Base-by-base conservation (phyloP, 2,797 vertebrate species). In the Arctocebus calabarensis region DNA sequence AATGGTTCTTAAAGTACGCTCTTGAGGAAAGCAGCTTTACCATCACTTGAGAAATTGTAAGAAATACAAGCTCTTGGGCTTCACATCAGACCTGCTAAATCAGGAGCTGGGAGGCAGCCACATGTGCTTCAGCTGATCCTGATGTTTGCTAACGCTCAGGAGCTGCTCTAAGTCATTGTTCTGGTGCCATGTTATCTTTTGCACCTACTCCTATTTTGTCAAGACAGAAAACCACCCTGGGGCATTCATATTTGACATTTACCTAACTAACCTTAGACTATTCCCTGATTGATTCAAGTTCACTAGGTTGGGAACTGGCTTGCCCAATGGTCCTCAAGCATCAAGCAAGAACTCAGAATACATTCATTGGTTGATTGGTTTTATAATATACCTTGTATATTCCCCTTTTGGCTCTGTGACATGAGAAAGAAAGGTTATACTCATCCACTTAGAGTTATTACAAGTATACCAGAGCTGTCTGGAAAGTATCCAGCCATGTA, bases 401-500 rank as follows among this genome's bases (percentile, higher is more conserved):
- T 62, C 29, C 10, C 83, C n/a, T 13, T 77, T 70, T 27, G n/a
- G 37, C 45, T 94, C 11, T 57, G 40, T 95, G 45, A 87, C 9
- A 20, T 48, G 88, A 61, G 10, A 77, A 81, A 81, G 37, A 66
- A 89, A 86, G 20, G 37, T 82, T 87, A 57, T 61, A 34, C 4
- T 96, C 13, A 79, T 94, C 14, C 16, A 83, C 10, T 91, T 88
- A 96, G 74, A 71, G 19, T 83, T 74, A 29, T 22, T 79, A 71
- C 11, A 68, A 66, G 6, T 62, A 57, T 40, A 12, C 48, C 14
- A 52, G 48, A 52, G 48, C 48, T 52, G 14, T 52, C 48, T 52
- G 48, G 14, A 52, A 52, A 52, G 48, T 52, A 52, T 52, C 48
- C 4, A 16, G 48, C 14, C 48, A 52, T 52, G 48, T 52, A 52